Conservation (phyloP, 2,888 invertebrate genomes). For the Cataglyphis altisquamis region DNA sequence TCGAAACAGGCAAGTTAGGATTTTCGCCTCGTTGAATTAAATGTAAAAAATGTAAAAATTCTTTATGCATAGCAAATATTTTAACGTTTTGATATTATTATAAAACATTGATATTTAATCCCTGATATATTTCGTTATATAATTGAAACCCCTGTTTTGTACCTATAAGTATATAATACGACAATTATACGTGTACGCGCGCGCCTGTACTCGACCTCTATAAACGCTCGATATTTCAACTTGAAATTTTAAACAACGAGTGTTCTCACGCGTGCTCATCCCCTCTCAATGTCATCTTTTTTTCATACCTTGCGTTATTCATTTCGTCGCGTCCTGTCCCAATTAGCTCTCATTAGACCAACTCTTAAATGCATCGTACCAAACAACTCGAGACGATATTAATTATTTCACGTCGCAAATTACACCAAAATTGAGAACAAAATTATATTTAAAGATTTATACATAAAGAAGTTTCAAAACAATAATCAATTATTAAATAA, state of each 20-base stretch:
- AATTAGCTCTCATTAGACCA: slow-evolving; percentile 17
- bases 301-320: slow-evolving; percentile 37
- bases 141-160: background rate
- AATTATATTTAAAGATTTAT: background rate
- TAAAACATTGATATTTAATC: slow-evolving; percentile 18
- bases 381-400: background rate
- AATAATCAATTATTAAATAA: background rate
- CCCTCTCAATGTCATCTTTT: slow-evolving; percentile 2
- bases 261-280: slow-evolving; percentile 14
- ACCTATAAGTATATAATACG: background rate
- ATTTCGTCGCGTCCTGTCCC: background rate
- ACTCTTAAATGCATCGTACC: slow-evolving; percentile 2
- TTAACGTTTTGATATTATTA: background rate
- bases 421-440: background rate
- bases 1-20: background rate
- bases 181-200: slow-evolving; percentile 43
- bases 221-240: slow-evolving; percentile 73
- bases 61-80: background rate
- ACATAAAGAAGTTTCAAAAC: background rate
- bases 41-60: background rate
- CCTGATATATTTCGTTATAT: background rate
- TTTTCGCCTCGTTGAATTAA: background rate
- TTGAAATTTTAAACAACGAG: slow-evolving; percentile 60
- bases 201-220: slow-evolving; percentile 76
- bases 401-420: background rate